These are phyloP conservation scores for Plebejus anna DNA, from an alignment of 2,888 invertebrate species.

Conservation along the genomic window DNA sequence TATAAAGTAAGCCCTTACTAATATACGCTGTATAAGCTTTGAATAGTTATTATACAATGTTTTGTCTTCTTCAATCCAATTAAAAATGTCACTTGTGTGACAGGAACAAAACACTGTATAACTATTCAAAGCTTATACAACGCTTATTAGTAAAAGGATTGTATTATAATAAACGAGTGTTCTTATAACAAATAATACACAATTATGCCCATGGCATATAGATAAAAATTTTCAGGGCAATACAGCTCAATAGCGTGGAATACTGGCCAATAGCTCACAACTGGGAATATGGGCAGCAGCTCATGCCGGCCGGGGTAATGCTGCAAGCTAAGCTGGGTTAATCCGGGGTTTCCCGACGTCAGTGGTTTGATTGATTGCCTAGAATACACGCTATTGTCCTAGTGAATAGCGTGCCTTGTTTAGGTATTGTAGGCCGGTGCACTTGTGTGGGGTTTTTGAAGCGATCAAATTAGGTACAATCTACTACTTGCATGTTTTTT, in stretches of 20 bases:
- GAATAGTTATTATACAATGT: too few relatives aligned
- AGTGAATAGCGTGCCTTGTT: not conserved
- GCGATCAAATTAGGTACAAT: not conserved
- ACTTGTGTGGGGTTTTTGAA: not conserved
- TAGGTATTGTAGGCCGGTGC: not conserved
- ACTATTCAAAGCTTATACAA: too few relatives aligned
- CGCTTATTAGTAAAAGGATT: too few relatives aligned
- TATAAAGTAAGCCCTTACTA: too few relatives aligned
- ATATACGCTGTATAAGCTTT: too few relatives aligned
- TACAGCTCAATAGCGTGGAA: not conserved
- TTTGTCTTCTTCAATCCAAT: too few relatives aligned
- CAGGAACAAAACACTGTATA: too few relatives aligned
- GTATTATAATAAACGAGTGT: too few relatives aligned
- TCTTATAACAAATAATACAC: too few relatives aligned
- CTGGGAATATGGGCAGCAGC: not conserved
- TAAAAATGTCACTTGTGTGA: too few relatives aligned
- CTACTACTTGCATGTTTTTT: not conserved
- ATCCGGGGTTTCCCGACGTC: conserved; percentile 17
- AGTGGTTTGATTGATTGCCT: conserved; percentile 9
- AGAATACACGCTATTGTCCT: not conserved
- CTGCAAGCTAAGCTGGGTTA: conserved; percentile 9
- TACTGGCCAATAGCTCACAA: not conserved
- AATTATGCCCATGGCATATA: not conserved
- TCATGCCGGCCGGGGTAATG: not conserved
- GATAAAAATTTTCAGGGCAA: not conserved